Conservation (phyloP, 2,797 vertebrate species). For the Falco cherrug region DNA sequence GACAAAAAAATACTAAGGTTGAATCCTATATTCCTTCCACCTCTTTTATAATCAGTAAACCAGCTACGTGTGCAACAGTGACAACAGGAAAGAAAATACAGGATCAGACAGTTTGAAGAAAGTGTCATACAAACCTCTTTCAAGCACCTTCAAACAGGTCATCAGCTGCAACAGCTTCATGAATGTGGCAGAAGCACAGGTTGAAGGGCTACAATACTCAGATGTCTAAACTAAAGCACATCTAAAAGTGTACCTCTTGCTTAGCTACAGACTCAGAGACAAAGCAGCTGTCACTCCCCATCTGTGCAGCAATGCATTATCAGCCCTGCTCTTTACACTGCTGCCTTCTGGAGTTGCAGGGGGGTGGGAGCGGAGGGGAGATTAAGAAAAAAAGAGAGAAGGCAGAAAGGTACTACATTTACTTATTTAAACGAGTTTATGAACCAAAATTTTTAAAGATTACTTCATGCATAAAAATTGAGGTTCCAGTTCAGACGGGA, state of each 20-base stretch:
- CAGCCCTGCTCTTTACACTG: not conserved
- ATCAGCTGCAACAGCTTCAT: not conserved
- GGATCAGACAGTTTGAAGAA: slow-evolving; percentile 11
- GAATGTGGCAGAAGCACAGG: not conserved
- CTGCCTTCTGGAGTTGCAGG: not conserved
- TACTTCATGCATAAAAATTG: not conserved
- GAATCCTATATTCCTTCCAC: not conserved
- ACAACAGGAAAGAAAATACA: not conserved
- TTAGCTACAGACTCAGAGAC: not conserved
- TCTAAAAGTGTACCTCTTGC: not conserved
- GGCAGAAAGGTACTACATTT: not conserved
- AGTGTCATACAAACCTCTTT: not conserved
- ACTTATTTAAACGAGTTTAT: not conserved
- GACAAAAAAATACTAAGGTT: not conserved
- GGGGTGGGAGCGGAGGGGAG: not conserved
- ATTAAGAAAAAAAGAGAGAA: not conserved
- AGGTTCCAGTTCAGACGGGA: not conserved
- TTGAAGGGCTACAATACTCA: not conserved
- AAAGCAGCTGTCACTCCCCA: not conserved
- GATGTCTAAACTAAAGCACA: not conserved
- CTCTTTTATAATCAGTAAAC: not conserved
- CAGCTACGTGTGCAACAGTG: not conserved
- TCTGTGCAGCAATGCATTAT: not conserved
- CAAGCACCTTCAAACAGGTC: not conserved
- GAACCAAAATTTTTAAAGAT: not conserved